phyloP scores from a whole-genome alignment of 2,113 vertebrate genomes.

The Zosterops pallidus region DNA sequence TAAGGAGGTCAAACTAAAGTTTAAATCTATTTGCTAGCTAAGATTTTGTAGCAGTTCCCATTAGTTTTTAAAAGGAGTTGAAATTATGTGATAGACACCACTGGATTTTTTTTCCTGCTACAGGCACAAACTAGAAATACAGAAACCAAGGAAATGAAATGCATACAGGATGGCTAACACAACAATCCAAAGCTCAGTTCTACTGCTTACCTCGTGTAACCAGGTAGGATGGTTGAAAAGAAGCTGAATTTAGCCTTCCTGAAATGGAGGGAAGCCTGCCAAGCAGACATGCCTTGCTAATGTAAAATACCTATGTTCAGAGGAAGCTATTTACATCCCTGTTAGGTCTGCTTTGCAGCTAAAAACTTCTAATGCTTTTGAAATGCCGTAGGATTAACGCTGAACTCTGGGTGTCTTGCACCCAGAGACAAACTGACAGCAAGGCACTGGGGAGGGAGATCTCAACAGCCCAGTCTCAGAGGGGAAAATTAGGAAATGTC shows the following conservation, averaged over 20 bases:
- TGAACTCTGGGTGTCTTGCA: background rate
- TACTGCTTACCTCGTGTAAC: background rate
- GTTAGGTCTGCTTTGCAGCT: background rate
- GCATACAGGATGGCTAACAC: background rate
- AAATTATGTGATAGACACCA: background rate
- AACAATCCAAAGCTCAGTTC: background rate
- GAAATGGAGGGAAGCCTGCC: background rate
- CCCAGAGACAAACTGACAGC: background rate
- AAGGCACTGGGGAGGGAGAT: background rate
- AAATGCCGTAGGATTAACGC: background rate
- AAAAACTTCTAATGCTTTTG: background rate
- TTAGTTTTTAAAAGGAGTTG: background rate
- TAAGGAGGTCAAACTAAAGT: conserved; percentile 14
- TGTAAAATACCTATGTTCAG: background rate
- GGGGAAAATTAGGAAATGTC: background rate
- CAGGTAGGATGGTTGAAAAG: background rate
- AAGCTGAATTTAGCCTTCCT: background rate
- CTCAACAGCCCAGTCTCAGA: background rate
- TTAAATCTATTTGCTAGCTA: conserved; percentile 3
- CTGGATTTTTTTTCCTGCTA: background rate
- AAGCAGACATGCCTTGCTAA: background rate
- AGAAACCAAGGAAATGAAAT: background rate
- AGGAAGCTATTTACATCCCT: background rate
- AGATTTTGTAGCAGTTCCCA: background rate
- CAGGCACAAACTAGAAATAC: background rate